Conservation (phyloP, 2,797 vertebrate species). For the Neopelma chrysocephalum region DNA sequence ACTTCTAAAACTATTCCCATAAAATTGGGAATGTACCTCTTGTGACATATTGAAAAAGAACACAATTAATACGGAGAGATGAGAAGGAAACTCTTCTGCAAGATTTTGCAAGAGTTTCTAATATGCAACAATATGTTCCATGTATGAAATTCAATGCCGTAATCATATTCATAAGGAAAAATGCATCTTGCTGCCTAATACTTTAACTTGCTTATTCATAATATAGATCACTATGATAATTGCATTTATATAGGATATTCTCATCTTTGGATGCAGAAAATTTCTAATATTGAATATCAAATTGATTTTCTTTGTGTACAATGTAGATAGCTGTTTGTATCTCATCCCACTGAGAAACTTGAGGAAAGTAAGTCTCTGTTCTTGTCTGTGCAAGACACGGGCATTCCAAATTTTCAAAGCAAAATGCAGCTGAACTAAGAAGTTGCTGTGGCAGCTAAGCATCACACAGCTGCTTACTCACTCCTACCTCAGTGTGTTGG, state of each 20-base stretch:
- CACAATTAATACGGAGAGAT: not conserved
- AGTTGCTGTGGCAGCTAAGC: not conserved
- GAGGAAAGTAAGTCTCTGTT: not conserved
- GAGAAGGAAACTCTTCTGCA: not conserved
- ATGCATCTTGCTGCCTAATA: not conserved
- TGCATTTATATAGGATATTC: not conserved
- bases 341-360: not conserved
- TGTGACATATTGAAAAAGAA: not conserved
- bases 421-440: not conserved
- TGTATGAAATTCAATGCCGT: not conserved
- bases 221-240: not conserved
- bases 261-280: not conserved
- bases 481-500: not conserved
- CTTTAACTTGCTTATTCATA: not conserved
- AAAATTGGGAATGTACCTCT: not conserved
- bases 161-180: not conserved
- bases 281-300: not conserved
- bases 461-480: not conserved
- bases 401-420: not conserved
- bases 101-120: not conserved
- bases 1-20: not conserved
- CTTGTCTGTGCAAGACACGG: not conserved
- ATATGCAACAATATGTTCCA: not conserved
- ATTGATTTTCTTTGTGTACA: not conserved
- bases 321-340: not conserved